Evolutionary conservation across 2,113 vertebrate species (phyloP).

Genomic region (Chroicocephalus ridibundus): DNA sequence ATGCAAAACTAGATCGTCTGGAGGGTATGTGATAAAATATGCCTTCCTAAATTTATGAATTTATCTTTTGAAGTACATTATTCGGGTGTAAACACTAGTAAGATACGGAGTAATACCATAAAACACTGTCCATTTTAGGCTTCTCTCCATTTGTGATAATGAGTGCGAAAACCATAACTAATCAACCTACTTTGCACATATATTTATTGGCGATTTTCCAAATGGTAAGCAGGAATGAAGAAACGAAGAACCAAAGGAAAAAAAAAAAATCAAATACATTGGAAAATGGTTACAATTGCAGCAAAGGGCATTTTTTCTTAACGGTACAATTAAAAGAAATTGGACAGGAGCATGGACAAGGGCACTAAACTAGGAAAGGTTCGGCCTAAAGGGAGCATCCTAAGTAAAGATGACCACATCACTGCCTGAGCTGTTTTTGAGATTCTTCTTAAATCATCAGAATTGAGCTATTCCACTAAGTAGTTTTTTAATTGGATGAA

Average conservation of each 20-base stretch:
- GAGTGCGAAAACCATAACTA: not conserved
- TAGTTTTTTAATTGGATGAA: not conserved
- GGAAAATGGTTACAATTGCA: not conserved
- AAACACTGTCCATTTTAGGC: not conserved
- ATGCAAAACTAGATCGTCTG: not conserved
- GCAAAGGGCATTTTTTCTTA: not conserved
- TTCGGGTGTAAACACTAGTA: not conserved
- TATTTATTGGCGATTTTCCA: not conserved
- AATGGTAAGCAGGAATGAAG: not conserved
- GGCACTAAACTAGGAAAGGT: not conserved
- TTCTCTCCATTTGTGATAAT: not conserved
- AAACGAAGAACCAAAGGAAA: not conserved
- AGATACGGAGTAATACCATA: not conserved
- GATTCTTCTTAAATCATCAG: not conserved
- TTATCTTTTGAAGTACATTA: not conserved
- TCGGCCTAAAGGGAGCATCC: not conserved
- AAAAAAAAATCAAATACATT: not conserved
- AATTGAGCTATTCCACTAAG: not conserved
- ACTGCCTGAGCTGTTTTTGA: not conserved
- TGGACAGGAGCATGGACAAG: not conserved
- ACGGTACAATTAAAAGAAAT: not conserved
- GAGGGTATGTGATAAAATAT: not conserved
- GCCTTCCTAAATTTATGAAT: not conserved
- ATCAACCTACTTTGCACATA: not conserved
- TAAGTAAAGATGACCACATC: not conserved